A percentile compares a stretch with the other conserved stretches of the same genome.
Conservation (phyloP, 2,888 invertebrate species). For the Folsomia candida region DNA sequence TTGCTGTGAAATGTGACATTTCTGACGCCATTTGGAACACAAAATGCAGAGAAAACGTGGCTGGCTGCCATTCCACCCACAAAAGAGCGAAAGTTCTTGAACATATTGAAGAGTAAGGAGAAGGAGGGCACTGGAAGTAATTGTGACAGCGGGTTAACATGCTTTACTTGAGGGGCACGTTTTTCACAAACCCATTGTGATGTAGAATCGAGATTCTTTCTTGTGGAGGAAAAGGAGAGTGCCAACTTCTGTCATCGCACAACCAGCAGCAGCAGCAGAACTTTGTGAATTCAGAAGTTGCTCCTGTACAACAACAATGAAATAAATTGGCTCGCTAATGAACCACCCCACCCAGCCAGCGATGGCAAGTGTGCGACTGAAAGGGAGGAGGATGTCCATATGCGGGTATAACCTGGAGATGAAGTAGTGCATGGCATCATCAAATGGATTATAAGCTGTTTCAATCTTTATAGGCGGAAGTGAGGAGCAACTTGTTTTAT, state of each 20-base stretch:
- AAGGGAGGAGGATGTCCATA: not conserved
- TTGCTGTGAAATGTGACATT: not conserved
- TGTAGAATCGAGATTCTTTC: not conserved
- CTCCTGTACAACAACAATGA: slow-evolving; percentile 11
- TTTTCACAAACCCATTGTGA: slow-evolving; percentile 7
- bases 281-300: slow-evolving; percentile 11
- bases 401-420: not conserved
- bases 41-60: not conserved
- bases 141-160: no score
- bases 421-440: not conserved
- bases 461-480: not conserved
- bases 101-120: not conserved
- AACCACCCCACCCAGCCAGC: slow-evolving; percentile 8
- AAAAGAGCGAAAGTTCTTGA: not conserved
- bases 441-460: not conserved
- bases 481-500: not conserved
- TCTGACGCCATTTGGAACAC: not conserved
- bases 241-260: slow-evolving; percentile 1
- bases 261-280: not conserved
- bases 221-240: not conserved
- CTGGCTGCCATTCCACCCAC: not conserved
- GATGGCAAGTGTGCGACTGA: not conserved
- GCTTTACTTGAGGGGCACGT: not conserved
- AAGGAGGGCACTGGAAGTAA: not conserved
- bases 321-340: slow-evolving; percentile 17